Evolutionary conservation across 2,797 vertebrate species (phyloP).

Genomic region (Triplophysa yarkandensis): DNA sequence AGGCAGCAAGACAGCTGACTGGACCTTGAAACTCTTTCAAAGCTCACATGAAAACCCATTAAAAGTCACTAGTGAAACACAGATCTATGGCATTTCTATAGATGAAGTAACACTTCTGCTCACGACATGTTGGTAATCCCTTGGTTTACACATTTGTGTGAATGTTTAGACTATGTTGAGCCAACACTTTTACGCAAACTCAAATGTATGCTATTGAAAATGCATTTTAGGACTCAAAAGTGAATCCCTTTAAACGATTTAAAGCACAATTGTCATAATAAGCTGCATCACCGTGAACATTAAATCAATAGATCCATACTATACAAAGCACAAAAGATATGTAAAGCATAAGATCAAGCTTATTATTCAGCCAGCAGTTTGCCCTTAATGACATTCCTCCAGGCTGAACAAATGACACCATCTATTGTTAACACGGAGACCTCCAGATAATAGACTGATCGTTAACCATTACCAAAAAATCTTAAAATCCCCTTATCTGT

Average conservation of each 20-base stretch:
- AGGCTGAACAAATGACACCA: conserved; percentile 5
- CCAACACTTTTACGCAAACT: not conserved
- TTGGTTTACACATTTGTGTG: not conserved
- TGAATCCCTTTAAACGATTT: not conserved
- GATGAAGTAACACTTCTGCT: not conserved
- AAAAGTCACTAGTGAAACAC: not conserved
- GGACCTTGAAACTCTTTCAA: not conserved
- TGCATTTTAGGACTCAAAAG: not conserved
- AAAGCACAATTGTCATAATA: not conserved
- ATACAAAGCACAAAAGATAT: conserved; percentile 4
- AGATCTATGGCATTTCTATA: not conserved
- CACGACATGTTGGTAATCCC: not conserved
- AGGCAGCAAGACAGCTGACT: not conserved
- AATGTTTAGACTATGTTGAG: not conserved
- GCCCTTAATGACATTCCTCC: conserved; percentile 9
- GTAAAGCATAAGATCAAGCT: conserved; percentile 2
- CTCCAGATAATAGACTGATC: not conserved
- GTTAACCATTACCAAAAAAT: not conserved
- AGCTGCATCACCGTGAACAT: not conserved
- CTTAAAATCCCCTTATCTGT: not conserved
- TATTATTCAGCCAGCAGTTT: conserved; percentile 17
- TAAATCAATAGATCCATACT: not conserved
- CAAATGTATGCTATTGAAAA: not conserved
- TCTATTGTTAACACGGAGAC: not conserved
- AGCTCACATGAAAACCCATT: not conserved